A percentile compares a stretch with the other conserved stretches of the same genome.
phyloP scores from a whole-genome alignment of 2,797 vertebrate genomes.

The Uromys caudimaculatus region DNA sequence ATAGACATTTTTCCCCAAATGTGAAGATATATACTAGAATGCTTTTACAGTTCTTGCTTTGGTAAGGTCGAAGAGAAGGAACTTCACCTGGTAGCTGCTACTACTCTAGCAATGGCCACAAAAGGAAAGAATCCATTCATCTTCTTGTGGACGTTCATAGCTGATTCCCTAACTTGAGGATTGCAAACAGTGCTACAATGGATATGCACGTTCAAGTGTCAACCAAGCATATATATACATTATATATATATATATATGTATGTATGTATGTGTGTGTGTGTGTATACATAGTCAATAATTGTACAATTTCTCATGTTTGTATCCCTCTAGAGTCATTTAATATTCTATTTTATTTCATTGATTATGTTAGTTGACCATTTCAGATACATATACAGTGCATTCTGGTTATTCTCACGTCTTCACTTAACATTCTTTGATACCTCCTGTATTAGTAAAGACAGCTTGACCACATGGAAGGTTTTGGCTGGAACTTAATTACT shows the following conservation, averaged over 20 bases:
- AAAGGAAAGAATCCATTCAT: not conserved
- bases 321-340: not conserved
- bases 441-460: constrained; percentile 25
- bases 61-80: not conserved
- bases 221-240: not conserved
- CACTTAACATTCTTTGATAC: not conserved
- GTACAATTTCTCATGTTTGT: not conserved
- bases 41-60: not conserved
- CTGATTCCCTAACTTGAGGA: not conserved
- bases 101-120: not conserved
- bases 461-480: not conserved
- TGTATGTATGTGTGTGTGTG: too few relatives aligned
- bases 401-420: not conserved
- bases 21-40: not conserved
- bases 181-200: not conserved
- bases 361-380: not conserved
- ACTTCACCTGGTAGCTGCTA: not conserved
- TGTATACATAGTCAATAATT: not conserved
- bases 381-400: not conserved
- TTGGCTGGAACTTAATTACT: constrained; percentile 24
- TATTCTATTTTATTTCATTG: not conserved
- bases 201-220: not conserved
- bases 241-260: not conserved
- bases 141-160: not conserved
- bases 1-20: not conserved